phyloP scores from a whole-genome alignment of 2,113 vertebrate species.

The Shinisaurus crocodilurus region DNA sequence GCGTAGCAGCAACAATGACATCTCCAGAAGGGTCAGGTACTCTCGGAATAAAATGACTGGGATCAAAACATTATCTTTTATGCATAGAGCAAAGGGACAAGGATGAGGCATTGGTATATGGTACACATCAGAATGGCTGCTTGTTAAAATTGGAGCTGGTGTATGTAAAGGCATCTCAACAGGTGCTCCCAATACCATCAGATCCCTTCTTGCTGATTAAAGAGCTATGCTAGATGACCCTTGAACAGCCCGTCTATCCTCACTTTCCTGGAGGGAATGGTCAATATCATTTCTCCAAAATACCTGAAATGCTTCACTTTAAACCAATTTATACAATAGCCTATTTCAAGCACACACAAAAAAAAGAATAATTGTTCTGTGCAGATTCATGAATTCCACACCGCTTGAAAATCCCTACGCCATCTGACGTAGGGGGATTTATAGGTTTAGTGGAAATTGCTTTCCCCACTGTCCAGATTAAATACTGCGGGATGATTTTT shows the following conservation, averaged over 20 bases:
- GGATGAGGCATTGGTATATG: background rate
- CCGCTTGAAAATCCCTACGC: constrained; percentile 83
- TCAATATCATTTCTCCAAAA: background rate
- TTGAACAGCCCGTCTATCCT: background rate
- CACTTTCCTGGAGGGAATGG: constrained; percentile 7
- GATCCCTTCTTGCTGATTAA: constrained; percentile 17
- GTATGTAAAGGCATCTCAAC: background rate
- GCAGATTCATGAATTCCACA: constrained; percentile 72
- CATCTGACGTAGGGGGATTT: constrained; percentile 90
- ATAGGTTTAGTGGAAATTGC: constrained; percentile 89
- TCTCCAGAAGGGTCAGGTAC: background rate
- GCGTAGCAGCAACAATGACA: too few species aligned
- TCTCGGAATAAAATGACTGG: background rate
- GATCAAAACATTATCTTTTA: background rate
- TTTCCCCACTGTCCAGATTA: constrained; percentile 88
- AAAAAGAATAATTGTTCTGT: constrained; percentile 60
- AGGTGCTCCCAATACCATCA: background rate
- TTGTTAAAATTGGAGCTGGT: constrained; percentile 9
- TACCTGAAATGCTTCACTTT: constrained; percentile 40
- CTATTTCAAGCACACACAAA: constrained; percentile 40
- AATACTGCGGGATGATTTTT: constrained; percentile 80
- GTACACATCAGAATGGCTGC: background rate
- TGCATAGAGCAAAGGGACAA: background rate
- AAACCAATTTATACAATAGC: constrained; percentile 68
- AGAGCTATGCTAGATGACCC: background rate